Conservation (phyloP, 2,797 vertebrate genomes). For the Leptoclinus maculatus region DNA sequence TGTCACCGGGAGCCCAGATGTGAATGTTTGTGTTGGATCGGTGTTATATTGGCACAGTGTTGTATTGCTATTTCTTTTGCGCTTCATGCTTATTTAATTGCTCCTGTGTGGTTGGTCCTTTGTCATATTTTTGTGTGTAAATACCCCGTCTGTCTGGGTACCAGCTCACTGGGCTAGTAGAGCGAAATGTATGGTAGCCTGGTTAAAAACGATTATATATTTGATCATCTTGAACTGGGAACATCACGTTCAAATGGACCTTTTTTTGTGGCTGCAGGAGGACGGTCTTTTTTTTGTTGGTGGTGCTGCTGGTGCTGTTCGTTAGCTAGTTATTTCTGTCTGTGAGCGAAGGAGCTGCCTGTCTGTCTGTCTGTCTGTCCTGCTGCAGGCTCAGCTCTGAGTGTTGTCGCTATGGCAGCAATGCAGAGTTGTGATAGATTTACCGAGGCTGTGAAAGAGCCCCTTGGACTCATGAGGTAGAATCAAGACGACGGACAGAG, state of each 20-base stretch:
- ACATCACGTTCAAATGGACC: not conserved
- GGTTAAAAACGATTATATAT: not conserved
- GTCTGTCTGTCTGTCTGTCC: conserved; percentile 62
- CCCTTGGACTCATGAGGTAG: conserved; percentile 29
- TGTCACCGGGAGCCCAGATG: conserved; percentile 69
- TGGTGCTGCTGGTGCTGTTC: conserved; percentile 49
- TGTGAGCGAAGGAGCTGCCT: conserved; percentile 60
- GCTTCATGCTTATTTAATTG: conserved; percentile 49
- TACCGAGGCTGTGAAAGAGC: conserved; percentile 41
- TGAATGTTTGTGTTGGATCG: conserved; percentile 46
- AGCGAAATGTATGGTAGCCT: not conserved
- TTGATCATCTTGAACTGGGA: not conserved
- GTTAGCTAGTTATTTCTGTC: conserved; percentile 70
- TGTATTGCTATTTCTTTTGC: conserved; percentile 33
- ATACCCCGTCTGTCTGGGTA: not conserved
- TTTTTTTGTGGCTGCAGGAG: conserved; percentile 7
- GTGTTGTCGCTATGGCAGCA: conserved; percentile 78
- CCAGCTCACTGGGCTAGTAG: not conserved
- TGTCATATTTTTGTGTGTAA: conserved; percentile 18
- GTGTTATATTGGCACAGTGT: conserved; percentile 36
- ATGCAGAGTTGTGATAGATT: conserved; percentile 55
- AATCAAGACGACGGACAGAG: conserved; percentile 18
- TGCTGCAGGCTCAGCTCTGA: conserved; percentile 67
- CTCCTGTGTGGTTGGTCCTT: conserved; percentile 1
- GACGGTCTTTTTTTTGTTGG: conserved; percentile 23